Evolutionary conservation across 1,140 invertebrate genomes (phyloP).

Genomic region (Anoplophora glabripennis): DNA sequence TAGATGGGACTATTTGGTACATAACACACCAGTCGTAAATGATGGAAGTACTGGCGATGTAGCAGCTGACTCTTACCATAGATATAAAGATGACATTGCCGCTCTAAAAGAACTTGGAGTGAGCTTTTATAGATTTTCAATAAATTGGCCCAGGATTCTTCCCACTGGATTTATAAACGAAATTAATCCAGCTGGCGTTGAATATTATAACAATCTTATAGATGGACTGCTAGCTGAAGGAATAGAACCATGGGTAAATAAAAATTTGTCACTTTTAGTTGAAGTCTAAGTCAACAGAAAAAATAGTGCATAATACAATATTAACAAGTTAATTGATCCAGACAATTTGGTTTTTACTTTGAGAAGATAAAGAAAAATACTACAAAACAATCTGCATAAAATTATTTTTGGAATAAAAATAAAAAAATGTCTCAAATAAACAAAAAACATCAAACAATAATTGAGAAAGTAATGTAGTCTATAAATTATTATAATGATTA

Average conservation of each 20-base stretch:
- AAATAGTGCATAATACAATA: too few species aligned
- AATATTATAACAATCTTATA: constrained; percentile 65
- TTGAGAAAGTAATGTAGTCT: too few species aligned
- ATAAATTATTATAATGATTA: too few species aligned
- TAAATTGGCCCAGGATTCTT: constrained; percentile 57
- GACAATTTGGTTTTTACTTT: too few species aligned
- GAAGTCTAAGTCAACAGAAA: too few species aligned
- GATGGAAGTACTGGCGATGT: constrained; percentile 57
- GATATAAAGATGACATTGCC: constrained; percentile 55
- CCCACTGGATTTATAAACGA: constrained; percentile 44
- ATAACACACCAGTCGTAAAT: constrained; percentile 53
- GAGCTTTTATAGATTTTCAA: constrained; percentile 56
- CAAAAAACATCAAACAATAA: too few species aligned
- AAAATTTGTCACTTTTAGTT: too few species aligned
- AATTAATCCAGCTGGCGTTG: constrained; percentile 58
- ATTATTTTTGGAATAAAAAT: too few species aligned
- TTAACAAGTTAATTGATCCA: too few species aligned
- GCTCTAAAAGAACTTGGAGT: constrained; percentile 53
- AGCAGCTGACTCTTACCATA: constrained; percentile 59
- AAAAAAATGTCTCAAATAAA: too few species aligned
- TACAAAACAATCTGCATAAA: too few species aligned
- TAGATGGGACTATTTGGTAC: constrained; percentile 59
- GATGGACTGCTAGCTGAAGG: constrained; percentile 56
- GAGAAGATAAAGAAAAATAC: too few species aligned
- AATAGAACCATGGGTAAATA: constrained; percentile 60